phyloP scores from a whole-genome alignment of 1,140 invertebrate genomes.

The Chlorops oryzae region DNA sequence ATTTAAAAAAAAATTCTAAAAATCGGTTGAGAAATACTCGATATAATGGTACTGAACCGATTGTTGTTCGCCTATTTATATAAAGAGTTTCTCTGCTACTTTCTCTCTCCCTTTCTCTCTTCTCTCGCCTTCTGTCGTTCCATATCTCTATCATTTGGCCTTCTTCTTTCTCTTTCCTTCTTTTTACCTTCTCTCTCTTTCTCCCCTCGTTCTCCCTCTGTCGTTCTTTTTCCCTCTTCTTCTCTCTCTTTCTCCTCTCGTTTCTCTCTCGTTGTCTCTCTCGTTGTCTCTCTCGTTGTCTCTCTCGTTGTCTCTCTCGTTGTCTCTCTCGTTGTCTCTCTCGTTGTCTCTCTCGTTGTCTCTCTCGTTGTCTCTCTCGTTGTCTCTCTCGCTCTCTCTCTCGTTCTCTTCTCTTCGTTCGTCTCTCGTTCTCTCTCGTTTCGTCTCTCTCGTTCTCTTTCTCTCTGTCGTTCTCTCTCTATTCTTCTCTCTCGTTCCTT shows the following conservation, averaged over 20 bases:
- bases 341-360: no score
- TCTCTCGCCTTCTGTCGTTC: neutral
- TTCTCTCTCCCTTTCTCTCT: conserved; percentile 2
- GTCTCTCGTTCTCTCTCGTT: neutral
- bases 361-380: no score
- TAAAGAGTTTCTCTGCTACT: neutral
- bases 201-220: neutral
- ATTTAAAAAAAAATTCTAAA: no score
- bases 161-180: neutral
- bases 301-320: neutral
- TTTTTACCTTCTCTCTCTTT: no score
- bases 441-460: neutral
- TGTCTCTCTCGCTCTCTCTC: neutral
- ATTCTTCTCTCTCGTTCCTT: neutral
- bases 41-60: no score
- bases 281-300: neutral
- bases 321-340: neutral
- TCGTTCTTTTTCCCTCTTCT: neutral
- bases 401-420: neutral
- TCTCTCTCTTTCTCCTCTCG: neutral
- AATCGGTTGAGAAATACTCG: no score
- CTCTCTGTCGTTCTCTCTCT: neutral
- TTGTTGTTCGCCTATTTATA: no score
- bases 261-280: neutral
- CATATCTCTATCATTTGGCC: neutral